Conservation (phyloP, 2,888 invertebrate species). For the Thymelicus lineola region DNA sequence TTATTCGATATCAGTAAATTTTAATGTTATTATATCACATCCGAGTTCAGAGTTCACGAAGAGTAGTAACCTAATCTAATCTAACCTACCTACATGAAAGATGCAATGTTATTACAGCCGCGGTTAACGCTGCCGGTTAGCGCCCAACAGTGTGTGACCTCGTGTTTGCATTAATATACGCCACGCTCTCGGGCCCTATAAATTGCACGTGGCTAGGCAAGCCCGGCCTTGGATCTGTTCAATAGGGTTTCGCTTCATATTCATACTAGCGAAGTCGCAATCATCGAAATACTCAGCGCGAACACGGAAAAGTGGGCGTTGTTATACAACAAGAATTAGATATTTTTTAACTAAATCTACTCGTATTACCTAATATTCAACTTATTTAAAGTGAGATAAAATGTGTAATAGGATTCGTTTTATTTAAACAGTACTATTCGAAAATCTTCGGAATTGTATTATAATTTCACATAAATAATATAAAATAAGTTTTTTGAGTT, state of each 20-base stretch:
- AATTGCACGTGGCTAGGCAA: conserved; percentile 52
- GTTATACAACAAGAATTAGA: background rate
- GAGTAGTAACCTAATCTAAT: background rate
- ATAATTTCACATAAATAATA: too few species aligned
- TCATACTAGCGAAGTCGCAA: background rate
- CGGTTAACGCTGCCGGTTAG: conserved; percentile 16
- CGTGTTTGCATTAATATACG: conserved; percentile 58
- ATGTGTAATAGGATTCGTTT: too few species aligned
- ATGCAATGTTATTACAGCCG: background rate
- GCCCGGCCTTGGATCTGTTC: conserved; percentile 43
- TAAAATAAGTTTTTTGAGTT: too few species aligned
- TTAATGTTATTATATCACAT: conserved; percentile 1
- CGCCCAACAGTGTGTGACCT: conserved; percentile 55
- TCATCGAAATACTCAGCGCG: background rate
- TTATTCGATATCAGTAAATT: conserved; percentile 1
- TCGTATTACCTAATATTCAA: background rate
- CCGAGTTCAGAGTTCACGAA: conserved; percentile 1
- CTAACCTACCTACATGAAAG: background rate
- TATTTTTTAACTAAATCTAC: background rate
- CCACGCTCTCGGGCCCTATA: conserved; percentile 51
- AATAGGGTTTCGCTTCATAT: conserved; percentile 43
- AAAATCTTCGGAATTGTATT: too few species aligned
- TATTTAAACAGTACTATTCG: too few species aligned
- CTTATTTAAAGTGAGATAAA: too few species aligned
- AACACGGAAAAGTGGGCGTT: background rate